A percentile compares a stretch with the other conserved stretches of the same genome.
Conservation (phyloP, 1,140 invertebrate species). For the Nymphalis io region DNA sequence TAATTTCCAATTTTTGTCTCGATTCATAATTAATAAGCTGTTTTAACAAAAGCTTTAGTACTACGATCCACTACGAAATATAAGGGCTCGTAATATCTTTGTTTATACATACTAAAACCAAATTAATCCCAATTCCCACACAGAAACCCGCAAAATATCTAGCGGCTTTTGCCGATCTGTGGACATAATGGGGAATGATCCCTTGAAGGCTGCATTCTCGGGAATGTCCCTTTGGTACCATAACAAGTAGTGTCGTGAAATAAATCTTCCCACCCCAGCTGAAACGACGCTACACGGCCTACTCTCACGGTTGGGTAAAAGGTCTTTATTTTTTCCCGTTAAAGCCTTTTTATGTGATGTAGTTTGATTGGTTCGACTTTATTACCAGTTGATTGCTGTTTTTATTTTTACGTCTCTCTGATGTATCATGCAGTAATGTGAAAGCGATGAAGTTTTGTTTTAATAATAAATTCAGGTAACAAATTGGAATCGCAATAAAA, state of each 20-base stretch:
- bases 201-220: conserved; percentile 62
- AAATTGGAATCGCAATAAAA: too few relatives aligned
- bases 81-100: not conserved
- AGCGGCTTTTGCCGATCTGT: conserved; percentile 59
- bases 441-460: conserved; percentile 7
- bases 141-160: conserved; percentile 61
- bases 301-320: conserved; percentile 66
- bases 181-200: conserved; percentile 53
- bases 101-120: conserved; percentile 28
- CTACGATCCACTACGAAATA: not conserved
- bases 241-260: conserved; percentile 75
- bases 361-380: conserved; percentile 68
- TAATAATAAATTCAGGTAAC: not conserved
- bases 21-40: not conserved
- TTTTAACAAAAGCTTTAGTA: not conserved
- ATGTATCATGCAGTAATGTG: conserved; percentile 15
- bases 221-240: conserved; percentile 69
- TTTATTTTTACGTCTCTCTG: conserved; percentile 16
- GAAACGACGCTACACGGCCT: conserved; percentile 47
- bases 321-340: conserved; percentile 73
- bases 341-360: conserved; percentile 63
- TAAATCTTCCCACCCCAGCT: conserved; percentile 73
- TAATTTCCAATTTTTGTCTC: too few relatives aligned
- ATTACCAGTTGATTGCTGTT: conserved; percentile 51
- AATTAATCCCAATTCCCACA: conserved; percentile 65